These are phyloP conservation scores for Otocyon megalotis DNA, from an alignment of 2,113 vertebrate species.

Conservation along the genomic window DNA sequence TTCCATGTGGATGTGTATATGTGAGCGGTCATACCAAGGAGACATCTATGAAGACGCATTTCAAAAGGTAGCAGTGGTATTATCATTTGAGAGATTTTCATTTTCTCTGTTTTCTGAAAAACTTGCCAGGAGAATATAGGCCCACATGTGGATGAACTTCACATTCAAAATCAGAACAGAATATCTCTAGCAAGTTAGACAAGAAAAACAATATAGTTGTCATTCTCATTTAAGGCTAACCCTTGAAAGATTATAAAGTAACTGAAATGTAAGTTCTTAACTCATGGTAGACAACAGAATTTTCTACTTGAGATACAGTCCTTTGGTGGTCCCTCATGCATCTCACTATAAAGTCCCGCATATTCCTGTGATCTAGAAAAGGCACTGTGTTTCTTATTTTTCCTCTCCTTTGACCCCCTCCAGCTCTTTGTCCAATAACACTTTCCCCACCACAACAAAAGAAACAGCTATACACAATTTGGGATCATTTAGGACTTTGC, in stretches of 20 bases:
- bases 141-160: not conserved
- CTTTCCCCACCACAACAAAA: not conserved
- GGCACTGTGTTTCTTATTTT: not conserved
- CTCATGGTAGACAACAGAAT: not conserved
- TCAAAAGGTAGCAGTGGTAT: not conserved
- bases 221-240: not conserved
- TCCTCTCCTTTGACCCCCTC: not conserved
- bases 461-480: not conserved
- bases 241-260: not conserved
- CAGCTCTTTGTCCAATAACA: no score
- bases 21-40: not conserved
- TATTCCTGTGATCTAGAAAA: not conserved
- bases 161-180: not conserved
- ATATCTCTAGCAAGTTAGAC: not conserved
- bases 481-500: not conserved
- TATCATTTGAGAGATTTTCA: not conserved
- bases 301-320: not conserved
- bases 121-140: not conserved
- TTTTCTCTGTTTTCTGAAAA: not conserved
- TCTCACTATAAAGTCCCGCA: not conserved
- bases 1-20: not conserved
- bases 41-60: not conserved
- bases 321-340: not conserved
- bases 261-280: not conserved
- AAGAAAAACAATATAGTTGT: not conserved